Evolutionary conservation across 2,888 invertebrate genomes (phyloP), one percentile per base, ranked within the genome.

Genomic region (Chrysotoxum bicinctum): DNA sequence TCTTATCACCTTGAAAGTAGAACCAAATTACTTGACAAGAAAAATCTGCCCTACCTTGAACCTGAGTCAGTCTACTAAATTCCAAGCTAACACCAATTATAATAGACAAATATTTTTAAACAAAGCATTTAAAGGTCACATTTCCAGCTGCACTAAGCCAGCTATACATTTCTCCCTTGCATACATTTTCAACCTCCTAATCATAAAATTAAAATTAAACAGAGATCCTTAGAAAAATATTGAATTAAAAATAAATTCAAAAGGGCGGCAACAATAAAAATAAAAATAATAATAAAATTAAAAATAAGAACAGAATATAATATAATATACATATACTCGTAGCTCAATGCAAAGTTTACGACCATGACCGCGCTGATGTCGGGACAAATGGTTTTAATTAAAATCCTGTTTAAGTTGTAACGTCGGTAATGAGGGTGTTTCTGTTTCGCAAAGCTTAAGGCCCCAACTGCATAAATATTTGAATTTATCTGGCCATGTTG

Each of bases 331-430:
- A 30, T 30, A 30, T 32, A 14, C 10, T 10, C 10, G 6, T 37
- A 23, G 14, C 35, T 21, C 14, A 1, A 58, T 35, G 64, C 64
- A 30, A 66, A 19, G 66, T 66, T 66, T 66, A 66, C 50, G 66
- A 66, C 66, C 66, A 66, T 66, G 75, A 80, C 74, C 58, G 60
- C 66, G 43, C 50, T 56, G 45, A 56, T 35, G 64, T 70, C 45
- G 23, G 54, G 43, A 60, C 35, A 54, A 79, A 58, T 68, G 66
- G 45, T 74, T 83, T 83, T 79, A 83, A 83, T 83, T 83, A 83
- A 83, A 83, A 79, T 70, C 79, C 64, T 74, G 69, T 68, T 74
- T 62, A 70, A 66, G 50, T 75, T 79, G 69, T 79, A 69, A 78
- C 54, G 62, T 19, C 82, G 23, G 62, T 83, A 74, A 83, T 79